Evolutionary conservation across 2,113 vertebrate genomes (phyloP), one percentile per base, ranked within the genome.

Genomic region (Catagonus wagneri): DNA sequence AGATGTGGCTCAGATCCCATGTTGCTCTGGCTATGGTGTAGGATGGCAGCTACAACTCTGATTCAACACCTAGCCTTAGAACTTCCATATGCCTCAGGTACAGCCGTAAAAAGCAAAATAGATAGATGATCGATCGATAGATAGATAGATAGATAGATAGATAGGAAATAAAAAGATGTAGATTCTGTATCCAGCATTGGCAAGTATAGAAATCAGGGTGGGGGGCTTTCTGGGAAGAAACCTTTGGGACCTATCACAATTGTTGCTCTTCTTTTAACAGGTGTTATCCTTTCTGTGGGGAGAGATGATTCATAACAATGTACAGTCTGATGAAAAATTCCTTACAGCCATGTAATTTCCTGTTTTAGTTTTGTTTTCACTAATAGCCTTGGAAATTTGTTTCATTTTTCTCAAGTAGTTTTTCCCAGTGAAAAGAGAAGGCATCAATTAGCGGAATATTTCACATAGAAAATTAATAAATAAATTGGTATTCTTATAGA

Each of bases 371-470:
- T 93, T 93, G 50, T 61, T 78, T 39, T 93, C 25, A 27, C 39
- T 71, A 93, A 83, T 75, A 83, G n/a, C 61, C 83, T 93, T 93
- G 78, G 63, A 93, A 89, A 52, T 83, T 83, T 52, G 39, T 61
- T 83, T 61, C 44, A 27, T 29, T 83, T 93, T 92, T 78, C n/a
- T 83, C 61, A 63, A 83, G 76, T 54, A 76, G 63, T 27, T 61
- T 95, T 88, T 39, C 25, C 69, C 32, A 68, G 68, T 72, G 32
- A n/a, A 39, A 83, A 89, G 36, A 75, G 15, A 93, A 36, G 22
- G 19, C 39, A 76, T 69, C 32, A 76, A 29, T 63, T 3, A 83
- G 20, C 61, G 34, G n/a, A 68, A 22, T 61, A 83, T 69, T 81
- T 76, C 52, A 83, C 61, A 83, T 12, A 93, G 83, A 93, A 93